Evolutionary conservation across 2,113 vertebrate species (phyloP), one percentile per base, ranked within the genome.

Genomic region (Psittacula cyanocephala): DNA sequence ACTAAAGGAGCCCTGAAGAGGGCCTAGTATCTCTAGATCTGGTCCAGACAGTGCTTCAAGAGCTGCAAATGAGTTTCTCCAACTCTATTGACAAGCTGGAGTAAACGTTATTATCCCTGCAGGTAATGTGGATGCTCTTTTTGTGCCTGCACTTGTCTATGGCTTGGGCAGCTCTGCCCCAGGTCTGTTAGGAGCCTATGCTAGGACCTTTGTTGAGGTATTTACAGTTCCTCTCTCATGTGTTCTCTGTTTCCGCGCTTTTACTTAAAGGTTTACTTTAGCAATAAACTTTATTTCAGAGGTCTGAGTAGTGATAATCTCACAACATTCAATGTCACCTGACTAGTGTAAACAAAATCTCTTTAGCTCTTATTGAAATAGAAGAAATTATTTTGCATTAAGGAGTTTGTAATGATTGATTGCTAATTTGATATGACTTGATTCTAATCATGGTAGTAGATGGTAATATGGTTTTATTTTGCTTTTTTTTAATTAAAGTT

Each of bases 391-490:
- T 39, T 78, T 7, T 75, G 29, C 14, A 27, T 69, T 91, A 75
- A 27, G 46, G 16, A 82, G 3, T 15, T 79, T 60, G 4, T 13
- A 47, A 37, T 77, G 22, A 20, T 27, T 64, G n/a, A 46, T 16
- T 39, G 3, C 6, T 78, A 71, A 68, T 68, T 67, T 76, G 25
- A 33, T 55, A 14, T 33, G 7, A 22, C 3, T 44, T 80, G 9
- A 79, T 65, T 91, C 87, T 64, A 94, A 27, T 76, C 7, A 11
- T 18, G 15, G 6, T n/a, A 53, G 25, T 43, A 84, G 53, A 62
- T 0, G 1, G 13, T 29, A 41, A 64, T 0, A 16, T 64, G 1
- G 19, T 11, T 0, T 18, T 17, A 11, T 0, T 17, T 17, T 35
- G 20, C 39, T 52, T 47, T 39, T 65, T 47, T 47, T 43, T 9